Percentiles rank a stretch among this genome's conserved stretches.
Conservation (phyloP, 2,113 vertebrate genomes). For the Hylia prasina region DNA sequence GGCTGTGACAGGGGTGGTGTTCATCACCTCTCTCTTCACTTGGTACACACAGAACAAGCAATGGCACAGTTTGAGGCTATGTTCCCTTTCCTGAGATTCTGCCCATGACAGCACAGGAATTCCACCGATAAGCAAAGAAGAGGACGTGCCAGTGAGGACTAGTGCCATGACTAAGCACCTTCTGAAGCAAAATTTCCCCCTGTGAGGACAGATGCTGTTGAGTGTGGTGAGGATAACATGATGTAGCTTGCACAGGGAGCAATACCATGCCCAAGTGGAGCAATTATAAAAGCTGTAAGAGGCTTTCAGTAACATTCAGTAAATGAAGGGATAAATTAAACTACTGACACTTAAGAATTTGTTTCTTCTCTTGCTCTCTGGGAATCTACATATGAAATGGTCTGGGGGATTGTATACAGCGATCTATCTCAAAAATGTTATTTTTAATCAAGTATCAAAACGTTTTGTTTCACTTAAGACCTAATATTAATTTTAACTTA, state of each 20-base stretch:
- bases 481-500: background rate
- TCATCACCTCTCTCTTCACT: background rate
- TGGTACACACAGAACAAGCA: background rate
- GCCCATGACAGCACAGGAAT: background rate
- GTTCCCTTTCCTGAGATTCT: background rate
- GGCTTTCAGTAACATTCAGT: background rate
- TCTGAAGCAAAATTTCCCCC: background rate
- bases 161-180: background rate
- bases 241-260: accelerated
- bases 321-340: background rate
- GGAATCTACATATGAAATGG: background rate
- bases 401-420: background rate
- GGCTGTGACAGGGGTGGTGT: background rate
- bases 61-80: background rate
- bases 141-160: background rate
- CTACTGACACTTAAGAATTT: background rate
- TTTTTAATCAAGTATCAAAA: background rate
- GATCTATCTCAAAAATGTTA: background rate
- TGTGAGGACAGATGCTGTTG: background rate
- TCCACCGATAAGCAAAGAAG: background rate
- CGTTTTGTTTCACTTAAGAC: background rate
- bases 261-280: background rate
- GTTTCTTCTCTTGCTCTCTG: background rate
- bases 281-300: background rate
- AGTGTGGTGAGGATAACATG: background rate